A percentile compares a stretch with the other conserved stretches of the same genome.
These are phyloP conservation scores for Holothuria scabra DNA, from an alignment of 53 echinoderm and acorn worm species.

Conservation along the genomic window DNA sequence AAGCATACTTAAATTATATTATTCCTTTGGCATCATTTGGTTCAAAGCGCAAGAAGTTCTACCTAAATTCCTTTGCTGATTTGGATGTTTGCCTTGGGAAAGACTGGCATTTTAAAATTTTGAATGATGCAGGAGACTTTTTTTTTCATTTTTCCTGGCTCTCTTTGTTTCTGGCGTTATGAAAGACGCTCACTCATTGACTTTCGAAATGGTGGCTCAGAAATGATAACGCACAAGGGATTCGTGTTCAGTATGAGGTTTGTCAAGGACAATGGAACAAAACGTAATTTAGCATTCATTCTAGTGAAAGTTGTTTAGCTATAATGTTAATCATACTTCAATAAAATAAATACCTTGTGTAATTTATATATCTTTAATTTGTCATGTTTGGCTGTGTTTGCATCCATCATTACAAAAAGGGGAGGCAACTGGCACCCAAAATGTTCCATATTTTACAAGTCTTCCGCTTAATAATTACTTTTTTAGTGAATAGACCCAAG, in stretches of 20 bases:
- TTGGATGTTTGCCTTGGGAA: background rate
- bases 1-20: background rate
- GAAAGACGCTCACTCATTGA: background rate
- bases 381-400: too few species aligned
- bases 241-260: background rate
- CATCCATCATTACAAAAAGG: too few species aligned
- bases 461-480: slow-evolving; percentile 20
- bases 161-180: background rate
- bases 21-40: background rate
- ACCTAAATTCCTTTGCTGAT: background rate
- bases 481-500: background rate
- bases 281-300: background rate
- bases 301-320: background rate
- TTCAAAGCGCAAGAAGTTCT: background rate
- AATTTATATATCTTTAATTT: too few species aligned
- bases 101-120: background rate
- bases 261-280: slow-evolving; percentile 27
- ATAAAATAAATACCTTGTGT: too few species aligned
- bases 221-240: background rate
- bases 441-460: background rate
- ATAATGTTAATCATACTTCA: too few species aligned
- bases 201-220: background rate
- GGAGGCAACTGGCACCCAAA: background rate
- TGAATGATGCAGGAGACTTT: background rate
- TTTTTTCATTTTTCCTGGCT: background rate